Conservation (phyloP, 92 coral and sea anemone species). For the Parazoanthus swiftii region DNA sequence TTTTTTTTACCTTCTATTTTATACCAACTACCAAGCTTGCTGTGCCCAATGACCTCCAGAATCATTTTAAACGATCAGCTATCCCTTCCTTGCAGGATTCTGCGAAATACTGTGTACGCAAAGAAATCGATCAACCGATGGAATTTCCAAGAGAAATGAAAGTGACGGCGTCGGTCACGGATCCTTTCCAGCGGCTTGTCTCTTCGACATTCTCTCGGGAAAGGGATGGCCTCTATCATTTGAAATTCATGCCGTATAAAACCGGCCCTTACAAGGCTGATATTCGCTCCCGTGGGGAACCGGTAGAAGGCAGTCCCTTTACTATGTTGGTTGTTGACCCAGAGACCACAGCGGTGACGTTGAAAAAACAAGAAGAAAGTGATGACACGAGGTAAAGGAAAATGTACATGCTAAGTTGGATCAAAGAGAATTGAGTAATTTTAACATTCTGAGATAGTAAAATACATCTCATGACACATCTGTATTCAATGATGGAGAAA, state of each 20-base stretch:
- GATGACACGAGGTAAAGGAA: conserved; percentile 15
- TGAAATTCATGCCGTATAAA: conserved; percentile 70
- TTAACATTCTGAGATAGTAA: too few relatives aligned
- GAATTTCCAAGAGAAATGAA: conserved; percentile 72
- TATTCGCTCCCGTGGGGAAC: conserved; percentile 56
- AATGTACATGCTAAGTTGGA: not conserved
- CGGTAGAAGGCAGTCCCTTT: conserved; percentile 75
- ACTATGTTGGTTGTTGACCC: conserved; percentile 73
- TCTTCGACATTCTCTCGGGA: conserved; percentile 68
- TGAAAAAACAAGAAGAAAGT: conserved; percentile 59
- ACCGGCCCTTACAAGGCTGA: conserved; percentile 70
- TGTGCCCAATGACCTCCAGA: not conserved
- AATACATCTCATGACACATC: too few relatives aligned
- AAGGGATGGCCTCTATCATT: conserved; percentile 66
- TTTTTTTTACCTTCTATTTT: too few relatives aligned
- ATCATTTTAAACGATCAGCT: not conserved
- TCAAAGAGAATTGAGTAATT: not conserved
- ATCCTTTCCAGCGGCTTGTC: conserved; percentile 68
- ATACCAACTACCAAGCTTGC: not conserved
- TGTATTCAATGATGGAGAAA: too few relatives aligned
- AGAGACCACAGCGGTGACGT: conserved; percentile 63
- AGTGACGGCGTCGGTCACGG: conserved; percentile 69
- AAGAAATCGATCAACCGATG: conserved; percentile 82
- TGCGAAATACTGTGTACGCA: conserved; percentile 56
- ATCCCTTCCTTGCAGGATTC: not conserved